Conservation (phyloP, 2,113 vertebrate species). For the Phainopepla nitens region DNA sequence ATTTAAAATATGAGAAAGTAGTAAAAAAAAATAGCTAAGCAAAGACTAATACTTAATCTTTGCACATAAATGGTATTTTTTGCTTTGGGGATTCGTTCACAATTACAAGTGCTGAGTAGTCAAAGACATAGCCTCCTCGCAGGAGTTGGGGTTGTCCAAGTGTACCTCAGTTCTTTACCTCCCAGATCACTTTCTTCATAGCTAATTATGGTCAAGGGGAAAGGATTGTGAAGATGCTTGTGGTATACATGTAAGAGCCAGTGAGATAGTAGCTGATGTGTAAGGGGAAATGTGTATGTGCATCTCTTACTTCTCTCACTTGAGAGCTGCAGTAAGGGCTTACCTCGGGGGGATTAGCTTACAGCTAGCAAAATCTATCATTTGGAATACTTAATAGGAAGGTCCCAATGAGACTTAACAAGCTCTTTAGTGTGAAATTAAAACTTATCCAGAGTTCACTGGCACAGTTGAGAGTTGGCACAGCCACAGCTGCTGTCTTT, state of each 20-base stretch:
- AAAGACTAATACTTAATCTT: neutral
- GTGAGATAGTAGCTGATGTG: neutral
- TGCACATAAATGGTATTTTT: neutral
- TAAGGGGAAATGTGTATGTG: neutral
- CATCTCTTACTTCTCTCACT: neutral
- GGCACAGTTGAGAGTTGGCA: neutral
- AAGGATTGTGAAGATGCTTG: neutral
- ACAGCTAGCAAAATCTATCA: neutral
- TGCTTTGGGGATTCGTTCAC: neutral
- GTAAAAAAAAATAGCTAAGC: neutral
- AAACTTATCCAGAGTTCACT: neutral
- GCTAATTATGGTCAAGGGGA: neutral
- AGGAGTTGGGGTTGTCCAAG: neutral
- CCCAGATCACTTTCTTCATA: neutral
- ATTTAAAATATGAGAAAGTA: neutral
- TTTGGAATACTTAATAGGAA: neutral
- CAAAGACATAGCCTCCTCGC: neutral
- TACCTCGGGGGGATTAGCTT: neutral
- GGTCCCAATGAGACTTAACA: neutral
- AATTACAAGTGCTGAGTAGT: neutral
- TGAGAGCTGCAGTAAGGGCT: neutral
- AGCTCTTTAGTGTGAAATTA: neutral
- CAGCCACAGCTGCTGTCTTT: neutral
- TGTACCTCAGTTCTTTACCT: neutral
- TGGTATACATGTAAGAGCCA: accelerated